Conservation (phyloP, 2,113 vertebrate species). For the Spilogale gracilis region DNA sequence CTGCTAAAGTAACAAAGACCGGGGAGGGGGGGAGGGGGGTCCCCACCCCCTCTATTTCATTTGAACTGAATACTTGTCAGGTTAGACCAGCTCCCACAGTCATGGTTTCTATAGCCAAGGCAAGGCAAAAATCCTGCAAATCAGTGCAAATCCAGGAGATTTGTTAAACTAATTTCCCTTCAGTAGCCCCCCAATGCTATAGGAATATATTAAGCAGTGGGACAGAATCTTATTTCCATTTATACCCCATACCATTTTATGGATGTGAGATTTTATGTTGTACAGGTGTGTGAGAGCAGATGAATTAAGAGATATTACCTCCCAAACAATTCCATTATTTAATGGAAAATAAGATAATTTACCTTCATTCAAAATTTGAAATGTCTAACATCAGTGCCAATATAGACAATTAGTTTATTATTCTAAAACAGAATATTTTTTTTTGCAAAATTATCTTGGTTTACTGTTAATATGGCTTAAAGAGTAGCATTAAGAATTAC, state of each 20-base stretch:
- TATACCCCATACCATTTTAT: constrained; percentile 15
- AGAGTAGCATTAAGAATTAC: constrained; percentile 49
- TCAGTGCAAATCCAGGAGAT: constrained; percentile 56
- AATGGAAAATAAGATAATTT: constrained; percentile 65
- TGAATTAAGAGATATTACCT: constrained; percentile 4
- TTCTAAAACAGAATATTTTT: constrained; percentile 33
- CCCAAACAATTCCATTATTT: constrained; percentile 57
- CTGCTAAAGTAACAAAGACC: constrained; percentile 1
- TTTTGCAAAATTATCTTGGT: constrained; percentile 24
- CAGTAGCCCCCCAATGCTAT: background rate
- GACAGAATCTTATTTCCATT: constrained; percentile 23
- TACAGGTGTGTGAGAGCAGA: constrained; percentile 46
- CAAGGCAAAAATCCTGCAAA: constrained; percentile 69
- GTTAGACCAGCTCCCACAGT: constrained; percentile 15
- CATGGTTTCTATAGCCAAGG: constrained; percentile 50
- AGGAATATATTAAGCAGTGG: constrained; percentile 34
- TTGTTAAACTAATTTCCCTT: constrained; percentile 63
- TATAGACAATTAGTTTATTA: constrained; percentile 38
- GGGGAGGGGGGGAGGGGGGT: rapidly evolving
- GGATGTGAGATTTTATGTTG: constrained; percentile 23
- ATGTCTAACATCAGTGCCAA: background rate
- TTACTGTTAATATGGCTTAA: constrained; percentile 58
- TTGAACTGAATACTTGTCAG: constrained; percentile 34
- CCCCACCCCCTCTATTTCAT: background rate
- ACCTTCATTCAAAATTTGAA: constrained; percentile 57